phyloP scores from a whole-genome alignment of 2,888 invertebrate species.

The Lycocerus yunnanus region DNA sequence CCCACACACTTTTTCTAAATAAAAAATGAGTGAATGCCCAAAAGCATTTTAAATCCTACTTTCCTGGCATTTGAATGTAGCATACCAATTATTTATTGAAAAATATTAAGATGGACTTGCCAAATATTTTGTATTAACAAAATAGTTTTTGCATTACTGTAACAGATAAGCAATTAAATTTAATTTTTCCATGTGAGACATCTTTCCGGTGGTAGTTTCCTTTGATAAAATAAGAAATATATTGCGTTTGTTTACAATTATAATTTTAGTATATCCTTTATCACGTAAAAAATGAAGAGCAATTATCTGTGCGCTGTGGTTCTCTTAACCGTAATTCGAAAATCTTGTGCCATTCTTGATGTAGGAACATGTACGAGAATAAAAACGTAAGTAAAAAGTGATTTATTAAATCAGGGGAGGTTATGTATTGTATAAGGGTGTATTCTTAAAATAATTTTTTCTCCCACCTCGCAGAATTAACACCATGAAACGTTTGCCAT shows the following conservation, averaged over 20 bases:
- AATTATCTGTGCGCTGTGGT: not conserved
- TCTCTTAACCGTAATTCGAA: not conserved
- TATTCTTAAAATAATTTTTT: too few relatives aligned
- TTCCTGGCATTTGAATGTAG: too few relatives aligned
- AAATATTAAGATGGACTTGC: not conserved
- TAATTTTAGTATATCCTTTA: not conserved
- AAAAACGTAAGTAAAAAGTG: not conserved
- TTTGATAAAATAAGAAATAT: conserved; percentile 9
- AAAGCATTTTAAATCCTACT: too few relatives aligned
- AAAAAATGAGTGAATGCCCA: too few relatives aligned
- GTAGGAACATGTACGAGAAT: conserved; percentile 1
- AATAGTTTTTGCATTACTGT: not conserved
- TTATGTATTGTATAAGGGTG: too few relatives aligned
- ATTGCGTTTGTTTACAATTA: not conserved
- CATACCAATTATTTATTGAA: not conserved
- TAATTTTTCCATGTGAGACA: not conserved
- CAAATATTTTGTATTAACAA: not conserved
- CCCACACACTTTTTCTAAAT: too few relatives aligned
- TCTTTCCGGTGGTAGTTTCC: conserved; percentile 3
- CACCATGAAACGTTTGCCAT: conserved; percentile 3
- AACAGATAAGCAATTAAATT: not conserved
- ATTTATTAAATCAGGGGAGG: too few relatives aligned
- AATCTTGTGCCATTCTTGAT: not conserved
- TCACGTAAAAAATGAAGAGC: not conserved
- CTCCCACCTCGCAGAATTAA: not conserved